Percentiles rank a stretch among this genome's conserved stretches.
phyloP scores from a whole-genome alignment of 2,113 vertebrate genomes.

The Sapajus apella region DNA sequence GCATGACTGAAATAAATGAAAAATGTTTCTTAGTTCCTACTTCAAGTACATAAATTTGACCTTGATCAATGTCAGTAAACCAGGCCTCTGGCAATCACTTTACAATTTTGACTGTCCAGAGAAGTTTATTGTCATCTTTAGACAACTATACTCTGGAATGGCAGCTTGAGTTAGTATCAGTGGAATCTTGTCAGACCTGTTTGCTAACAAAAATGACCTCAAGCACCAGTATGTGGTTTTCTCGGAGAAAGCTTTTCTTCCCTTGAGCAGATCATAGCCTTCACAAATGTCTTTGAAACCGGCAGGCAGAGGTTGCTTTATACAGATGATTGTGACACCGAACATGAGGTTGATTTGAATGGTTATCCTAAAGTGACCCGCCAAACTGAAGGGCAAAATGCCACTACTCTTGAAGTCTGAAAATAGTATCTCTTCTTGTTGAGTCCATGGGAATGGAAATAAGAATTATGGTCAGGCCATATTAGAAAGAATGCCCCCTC shows the following conservation, averaged over 20 bases:
- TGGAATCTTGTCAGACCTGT: conserved; percentile 59
- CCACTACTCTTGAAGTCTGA: neutral
- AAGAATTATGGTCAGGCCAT: neutral
- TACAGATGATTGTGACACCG: conserved; percentile 6
- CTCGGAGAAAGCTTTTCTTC: conserved; percentile 51
- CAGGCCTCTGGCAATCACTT: conserved; percentile 53
- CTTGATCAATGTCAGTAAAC: conserved; percentile 66
- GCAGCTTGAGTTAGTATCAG: conserved; percentile 63
- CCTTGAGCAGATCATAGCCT: conserved; percentile 9
- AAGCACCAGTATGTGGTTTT: conserved; percentile 44
- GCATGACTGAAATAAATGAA: conserved; percentile 22
- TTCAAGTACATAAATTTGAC: conserved; percentile 49
- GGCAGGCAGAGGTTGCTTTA: conserved; percentile 6
- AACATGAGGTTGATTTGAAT: conserved; percentile 45
- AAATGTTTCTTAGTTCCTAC: conserved; percentile 37
- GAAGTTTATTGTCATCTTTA: conserved; percentile 12
- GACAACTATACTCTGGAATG: conserved; percentile 24
- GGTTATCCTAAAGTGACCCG: conserved; percentile 30
- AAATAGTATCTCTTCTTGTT: conserved; percentile 13
- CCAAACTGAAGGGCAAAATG: conserved; percentile 37
- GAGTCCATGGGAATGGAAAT: neutral
- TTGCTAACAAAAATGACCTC: conserved; percentile 62
- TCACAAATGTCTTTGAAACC: conserved; percentile 47
- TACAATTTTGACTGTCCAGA: conserved; percentile 37
- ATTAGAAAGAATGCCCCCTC: neutral